Conservation (phyloP, 2,797 vertebrate species). For the Cygnus olor region DNA sequence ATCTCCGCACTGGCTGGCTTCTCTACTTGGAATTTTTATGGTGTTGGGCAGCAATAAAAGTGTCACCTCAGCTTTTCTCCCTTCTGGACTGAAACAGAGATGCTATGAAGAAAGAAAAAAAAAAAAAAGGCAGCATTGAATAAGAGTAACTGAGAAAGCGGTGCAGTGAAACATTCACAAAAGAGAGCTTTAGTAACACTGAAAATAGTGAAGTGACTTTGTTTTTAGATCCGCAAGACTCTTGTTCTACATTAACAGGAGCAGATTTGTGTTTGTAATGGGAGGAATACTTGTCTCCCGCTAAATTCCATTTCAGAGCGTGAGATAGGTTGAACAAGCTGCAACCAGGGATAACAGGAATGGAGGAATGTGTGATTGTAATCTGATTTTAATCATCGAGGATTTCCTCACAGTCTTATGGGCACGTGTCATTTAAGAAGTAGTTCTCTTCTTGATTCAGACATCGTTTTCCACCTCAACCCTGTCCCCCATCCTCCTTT, state of each 20-base stretch:
- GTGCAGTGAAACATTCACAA: not conserved
- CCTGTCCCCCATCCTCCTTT: not conserved
- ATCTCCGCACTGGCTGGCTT: not conserved
- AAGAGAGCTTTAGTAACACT: not conserved
- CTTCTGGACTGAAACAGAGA: not conserved
- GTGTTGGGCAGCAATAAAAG: not conserved
- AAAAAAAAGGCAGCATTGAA: not conserved
- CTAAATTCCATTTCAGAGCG: not conserved
- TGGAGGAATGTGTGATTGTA: not conserved
- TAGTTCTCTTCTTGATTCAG: not conserved
- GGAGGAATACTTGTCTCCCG: not conserved
- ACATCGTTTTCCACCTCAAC: not conserved
- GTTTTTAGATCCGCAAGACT: not conserved
- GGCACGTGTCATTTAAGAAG: not conserved
- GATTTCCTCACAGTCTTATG: not conserved
- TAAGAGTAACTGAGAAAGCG: not conserved
- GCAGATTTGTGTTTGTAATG: not conserved
- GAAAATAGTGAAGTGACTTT: not conserved
- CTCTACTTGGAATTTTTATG: slow-evolving; percentile 9
- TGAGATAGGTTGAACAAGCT: not conserved
- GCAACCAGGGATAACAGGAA: not conserved
- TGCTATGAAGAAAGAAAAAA: not conserved
- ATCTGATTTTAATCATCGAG: not conserved
- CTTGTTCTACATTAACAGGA: not conserved
- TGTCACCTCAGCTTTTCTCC: not conserved